Evolutionary conservation across 1,140 invertebrate species (phyloP), one percentile per base, ranked within the genome.

Genomic region (Aphaenogaster rudis): DNA sequence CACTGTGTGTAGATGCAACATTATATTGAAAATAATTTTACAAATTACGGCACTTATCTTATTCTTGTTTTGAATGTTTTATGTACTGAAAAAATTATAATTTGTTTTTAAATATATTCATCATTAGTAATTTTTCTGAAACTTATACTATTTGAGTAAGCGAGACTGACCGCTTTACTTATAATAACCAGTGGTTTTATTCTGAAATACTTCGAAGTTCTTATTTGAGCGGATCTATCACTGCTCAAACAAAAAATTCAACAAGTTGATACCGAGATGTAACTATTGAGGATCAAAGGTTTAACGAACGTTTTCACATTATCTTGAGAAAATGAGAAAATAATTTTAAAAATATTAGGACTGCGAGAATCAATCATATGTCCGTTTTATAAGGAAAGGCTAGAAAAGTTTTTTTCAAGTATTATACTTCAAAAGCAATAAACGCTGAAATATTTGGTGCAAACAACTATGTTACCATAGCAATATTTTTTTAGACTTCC

Each of bases 401-500:
- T 61, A 42, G 42, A 48, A 42, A 36, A 66, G n/a, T 33, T 77
- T 61, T 13, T 69, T 28, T 21, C 1, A 36, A 67, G 36, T 42
- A 28, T 9, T 48, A 39, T 17, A 69, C 9, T 52, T 36, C 13
- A 8, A 80, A 52, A 39, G 33, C 1, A 11, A 52, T 8, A 17
- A 67, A 42, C 9, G 15, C n/a, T 54, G 39, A 81, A 42, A 50
- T 69, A 80, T 52, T 52, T 21, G n/a, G 7, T 69, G 4, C 2
- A 15, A 69, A 69, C 13, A 52, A 54, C 33, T 48, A 33, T 48
- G n/a, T 61, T 28, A 77, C 15, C 54, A 45, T 17, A 45, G 21
- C 28, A 15, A 64, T 64, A 28, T 33, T 48, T n/a, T 78, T 45
- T 63, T 78, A 42, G 15, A 71, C 78, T 69, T 52, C 28, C 64